Evolutionary conservation across 2,797 vertebrate genomes (phyloP).

Genomic region (Petrocephalus sullivani): DNA sequence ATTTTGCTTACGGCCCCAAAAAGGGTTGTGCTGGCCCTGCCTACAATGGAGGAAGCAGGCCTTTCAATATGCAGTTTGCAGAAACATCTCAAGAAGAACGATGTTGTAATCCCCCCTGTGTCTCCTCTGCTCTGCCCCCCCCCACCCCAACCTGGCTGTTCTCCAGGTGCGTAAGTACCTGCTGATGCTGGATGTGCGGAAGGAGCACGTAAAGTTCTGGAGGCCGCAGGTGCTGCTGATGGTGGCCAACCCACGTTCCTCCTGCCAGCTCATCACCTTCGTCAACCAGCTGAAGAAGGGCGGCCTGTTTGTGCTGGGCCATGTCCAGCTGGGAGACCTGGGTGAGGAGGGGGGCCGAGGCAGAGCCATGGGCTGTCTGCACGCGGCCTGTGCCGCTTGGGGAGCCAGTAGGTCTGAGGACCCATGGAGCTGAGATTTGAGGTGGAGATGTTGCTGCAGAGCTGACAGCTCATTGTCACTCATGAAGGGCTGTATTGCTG

Average conservation of each 20-base stretch:
- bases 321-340: slow-evolving; percentile 87
- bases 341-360: slow-evolving; percentile 61
- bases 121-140: background rate
- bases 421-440: background rate
- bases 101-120: background rate
- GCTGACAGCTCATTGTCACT: background rate
- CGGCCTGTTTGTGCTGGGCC: slow-evolving; percentile 86
- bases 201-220: slow-evolving; percentile 99
- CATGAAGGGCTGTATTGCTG: background rate
- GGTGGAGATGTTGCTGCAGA: background rate
- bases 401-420: background rate
- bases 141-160: background rate
- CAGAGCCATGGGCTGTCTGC: background rate
- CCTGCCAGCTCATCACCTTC: slow-evolving; percentile 84
- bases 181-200: slow-evolving; percentile 89
- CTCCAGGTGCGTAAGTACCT: slow-evolving; percentile 89
- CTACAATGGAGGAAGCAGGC: background rate
- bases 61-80: background rate
- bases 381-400: background rate
- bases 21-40: background rate
- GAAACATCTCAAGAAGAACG: background rate
- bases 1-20: background rate
- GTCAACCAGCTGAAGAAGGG: slow-evolving; percentile 98
- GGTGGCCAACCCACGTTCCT: slow-evolving; percentile 88
- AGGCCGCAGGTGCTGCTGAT: slow-evolving; percentile 89